Base-by-base conservation (phyloP, 2,113 vertebrate genomes). In the Brachyhypopomus occidentalis region DNA sequence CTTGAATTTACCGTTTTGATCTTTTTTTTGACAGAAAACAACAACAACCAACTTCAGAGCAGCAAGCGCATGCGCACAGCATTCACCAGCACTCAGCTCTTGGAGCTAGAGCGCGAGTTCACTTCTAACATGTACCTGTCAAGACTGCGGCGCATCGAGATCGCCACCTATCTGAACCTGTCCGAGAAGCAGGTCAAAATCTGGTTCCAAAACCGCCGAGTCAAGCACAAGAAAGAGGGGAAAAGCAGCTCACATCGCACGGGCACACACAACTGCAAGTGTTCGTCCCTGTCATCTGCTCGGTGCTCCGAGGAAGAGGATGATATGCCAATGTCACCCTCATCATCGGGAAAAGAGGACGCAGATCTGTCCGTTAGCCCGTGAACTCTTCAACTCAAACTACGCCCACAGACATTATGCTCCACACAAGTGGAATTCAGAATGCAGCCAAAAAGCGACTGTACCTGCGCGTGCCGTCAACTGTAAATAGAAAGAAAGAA, bases 121-220 rank as follows among this genome's bases (percentile, higher is more conserved):
- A 96, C 97, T 74, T 96, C 98, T 84, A 99, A 99, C 89, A 98
- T 98, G 97, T 99, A 99, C 92, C 94, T 99, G 83, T 99, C 98
- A 81, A 94, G 98, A 79, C 95, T 99, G 82, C 92, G 98, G 89
- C 96, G 98, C 92, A 99, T 99, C 84, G 98, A 99, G 92, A 99
- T 99, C 87, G 97, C 98, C 85, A 99, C 98, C 66, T 99, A 99
- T 93, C 95, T 99, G 89, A 99, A 99, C 89, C 95, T 99, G 88
- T 99, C 97, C 5, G 97, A 98, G 93, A 99, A 99, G 86, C 98
- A 99, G 91, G 98, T 98, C 84, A 99, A 99, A 91, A 99, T 99
- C 88, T 99, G 98, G 98, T 99, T 99, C 92, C 98, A 99, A 91
- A 99, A 99, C 89, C 95, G 98, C 79, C 91, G 98, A 14, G 98